Conservation (phyloP, 2,888 invertebrate species). For the Dynastes tityus region DNA sequence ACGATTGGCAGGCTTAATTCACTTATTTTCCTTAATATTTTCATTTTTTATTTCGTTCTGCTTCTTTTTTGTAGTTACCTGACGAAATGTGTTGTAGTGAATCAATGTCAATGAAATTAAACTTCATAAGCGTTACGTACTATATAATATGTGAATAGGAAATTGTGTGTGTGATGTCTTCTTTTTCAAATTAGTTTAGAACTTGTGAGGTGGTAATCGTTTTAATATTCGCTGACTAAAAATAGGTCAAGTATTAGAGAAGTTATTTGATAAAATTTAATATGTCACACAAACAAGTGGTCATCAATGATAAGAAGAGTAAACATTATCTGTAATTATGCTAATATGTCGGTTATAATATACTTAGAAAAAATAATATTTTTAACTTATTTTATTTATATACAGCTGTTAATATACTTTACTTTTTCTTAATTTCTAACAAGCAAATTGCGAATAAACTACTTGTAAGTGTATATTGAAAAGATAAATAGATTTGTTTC, state of each 20-base stretch:
- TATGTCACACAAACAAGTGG: neutral
- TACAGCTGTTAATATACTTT: too few relatives aligned
- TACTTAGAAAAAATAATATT: too few relatives aligned
- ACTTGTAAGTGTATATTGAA: too few relatives aligned
- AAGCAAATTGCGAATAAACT: too few relatives aligned
- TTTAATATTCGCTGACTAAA: neutral
- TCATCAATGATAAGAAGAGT: neutral
- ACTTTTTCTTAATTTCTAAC: too few relatives aligned
- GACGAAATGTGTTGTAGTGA: neutral
- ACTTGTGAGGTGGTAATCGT: neutral
- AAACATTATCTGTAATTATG: neutral
- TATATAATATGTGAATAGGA: too few relatives aligned
- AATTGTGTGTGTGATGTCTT: too few relatives aligned
- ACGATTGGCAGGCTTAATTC: neutral
- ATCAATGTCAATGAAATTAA: neutral
- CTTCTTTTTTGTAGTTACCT: neutral
- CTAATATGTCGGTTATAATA: neutral
- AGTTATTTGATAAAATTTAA: neutral
- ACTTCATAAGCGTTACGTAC: too few relatives aligned
- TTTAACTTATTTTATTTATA: too few relatives aligned
- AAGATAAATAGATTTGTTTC: too few relatives aligned
- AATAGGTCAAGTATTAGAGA: neutral
- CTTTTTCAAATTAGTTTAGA: too few relatives aligned
- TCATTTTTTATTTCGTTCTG: neutral
- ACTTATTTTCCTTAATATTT: neutral